Percentiles rank a stretch among this genome's conserved stretches.
phyloP scores from a whole-genome alignment of 2,888 invertebrate genomes.

The Eudemis profundana region DNA sequence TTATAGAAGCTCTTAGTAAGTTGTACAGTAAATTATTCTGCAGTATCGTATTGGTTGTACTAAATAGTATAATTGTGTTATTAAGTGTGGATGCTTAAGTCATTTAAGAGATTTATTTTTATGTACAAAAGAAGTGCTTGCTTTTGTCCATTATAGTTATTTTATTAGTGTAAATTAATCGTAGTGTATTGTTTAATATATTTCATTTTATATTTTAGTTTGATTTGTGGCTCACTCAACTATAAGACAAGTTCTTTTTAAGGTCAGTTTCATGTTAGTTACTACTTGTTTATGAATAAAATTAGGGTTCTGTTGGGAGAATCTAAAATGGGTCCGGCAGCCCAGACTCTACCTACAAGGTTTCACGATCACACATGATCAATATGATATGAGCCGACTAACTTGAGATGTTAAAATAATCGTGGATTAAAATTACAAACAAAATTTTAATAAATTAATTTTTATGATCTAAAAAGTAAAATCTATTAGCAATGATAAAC shows the following conservation, averaged over 20 bases:
- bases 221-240: not conserved
- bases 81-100: conserved; percentile 34
- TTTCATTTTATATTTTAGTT: conserved; percentile 18
- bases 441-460: no score
- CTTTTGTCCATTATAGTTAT: conserved; percentile 43
- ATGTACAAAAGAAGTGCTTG: conserved; percentile 44
- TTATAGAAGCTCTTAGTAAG: conserved; percentile 28
- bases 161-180: conserved; percentile 18
- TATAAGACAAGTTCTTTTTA: not conserved
- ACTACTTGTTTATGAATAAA: not conserved
- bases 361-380: no score
- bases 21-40: conserved; percentile 34
- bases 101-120: conserved; percentile 40
- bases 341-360: no score
- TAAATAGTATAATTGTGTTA: conserved; percentile 24
- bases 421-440: no score
- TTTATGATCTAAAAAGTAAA: not conserved
- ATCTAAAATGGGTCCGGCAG: not conserved
- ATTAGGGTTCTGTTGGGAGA: not conserved
- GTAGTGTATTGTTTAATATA: conserved; percentile 32
- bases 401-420: no score
- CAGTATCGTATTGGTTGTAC: conserved; percentile 32
- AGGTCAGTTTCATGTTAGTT: not conserved
- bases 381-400: no score
- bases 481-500: not conserved